A percentile compares a stretch with the other conserved stretches of the same genome.
Conservation (phyloP, 1,140 invertebrate genomes). For the Camponotus pennsylvanicus region DNA sequence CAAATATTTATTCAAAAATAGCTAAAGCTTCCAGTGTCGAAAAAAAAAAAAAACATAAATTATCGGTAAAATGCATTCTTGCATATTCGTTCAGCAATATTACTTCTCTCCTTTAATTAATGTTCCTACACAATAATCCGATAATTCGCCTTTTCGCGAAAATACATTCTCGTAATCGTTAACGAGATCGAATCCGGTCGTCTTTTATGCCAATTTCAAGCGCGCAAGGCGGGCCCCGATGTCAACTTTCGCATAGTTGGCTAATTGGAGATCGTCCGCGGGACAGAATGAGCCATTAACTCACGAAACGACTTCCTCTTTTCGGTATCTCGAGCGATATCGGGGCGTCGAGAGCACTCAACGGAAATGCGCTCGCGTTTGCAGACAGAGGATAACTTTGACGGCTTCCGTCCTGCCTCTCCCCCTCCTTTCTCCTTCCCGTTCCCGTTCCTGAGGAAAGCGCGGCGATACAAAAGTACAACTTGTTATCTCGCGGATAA, state of each 20-base stretch:
- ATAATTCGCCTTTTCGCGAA: constrained; percentile 11
- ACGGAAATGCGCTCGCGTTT: constrained; percentile 55
- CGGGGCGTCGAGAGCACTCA: constrained; percentile 43
- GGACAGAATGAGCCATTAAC: constrained; percentile 57
- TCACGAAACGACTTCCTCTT: constrained; percentile 65
- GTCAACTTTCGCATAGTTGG: constrained; percentile 37
- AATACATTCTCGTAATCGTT: constrained; percentile 25
- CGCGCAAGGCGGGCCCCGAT: not conserved
- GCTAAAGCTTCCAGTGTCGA: too few species aligned
- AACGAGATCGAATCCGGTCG: not conserved
- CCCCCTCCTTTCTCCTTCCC: not conserved
- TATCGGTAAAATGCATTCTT: not conserved
- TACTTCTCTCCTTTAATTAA: not conserved
- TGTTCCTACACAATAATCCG: not conserved
- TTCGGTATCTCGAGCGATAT: constrained; percentile 59
- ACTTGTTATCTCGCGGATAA: constrained; percentile 54
- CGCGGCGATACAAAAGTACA: constrained; percentile 43
- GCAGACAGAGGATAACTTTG: constrained; percentile 43
- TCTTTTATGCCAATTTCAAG: constrained; percentile 6
- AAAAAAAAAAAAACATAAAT: too few species aligned
- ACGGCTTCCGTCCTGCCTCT: not conserved
- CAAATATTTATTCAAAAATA: too few species aligned
- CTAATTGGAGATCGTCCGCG: constrained; percentile 59
- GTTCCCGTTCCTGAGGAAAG: not conserved
- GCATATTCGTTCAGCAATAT: not conserved